Evolutionary conservation across 2,888 invertebrate genomes (phyloP).

Genomic region (Linyphia triangularis): DNA sequence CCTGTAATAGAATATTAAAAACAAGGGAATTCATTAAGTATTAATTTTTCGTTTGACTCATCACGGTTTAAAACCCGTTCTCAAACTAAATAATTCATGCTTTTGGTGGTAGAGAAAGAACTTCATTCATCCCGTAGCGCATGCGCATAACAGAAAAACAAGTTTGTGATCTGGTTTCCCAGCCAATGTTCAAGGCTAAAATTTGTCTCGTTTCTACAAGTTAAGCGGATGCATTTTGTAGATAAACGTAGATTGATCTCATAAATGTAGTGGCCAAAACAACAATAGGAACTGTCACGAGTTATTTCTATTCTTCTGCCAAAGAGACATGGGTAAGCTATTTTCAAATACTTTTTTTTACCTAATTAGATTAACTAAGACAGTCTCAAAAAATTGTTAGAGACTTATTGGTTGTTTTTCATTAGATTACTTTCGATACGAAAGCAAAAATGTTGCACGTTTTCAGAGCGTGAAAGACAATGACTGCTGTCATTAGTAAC

Average conservation of each 20-base stretch:
- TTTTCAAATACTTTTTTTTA: not conserved
- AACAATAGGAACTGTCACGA: not conserved
- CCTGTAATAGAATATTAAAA: too few relatives aligned
- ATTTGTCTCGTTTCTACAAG: not conserved
- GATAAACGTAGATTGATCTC: not conserved
- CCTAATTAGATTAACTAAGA: too few relatives aligned
- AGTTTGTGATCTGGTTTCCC: not conserved
- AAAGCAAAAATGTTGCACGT: not conserved
- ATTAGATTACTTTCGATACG: not conserved
- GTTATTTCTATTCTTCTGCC: not conserved
- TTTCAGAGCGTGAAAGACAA: not conserved
- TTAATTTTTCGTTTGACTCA: too few relatives aligned
- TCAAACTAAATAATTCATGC: not conserved
- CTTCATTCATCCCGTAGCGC: not conserved
- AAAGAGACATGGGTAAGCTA: constrained; percentile 17
- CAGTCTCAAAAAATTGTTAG: too few relatives aligned
- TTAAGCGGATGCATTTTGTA: not conserved
- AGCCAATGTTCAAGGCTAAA: constrained; percentile 25
- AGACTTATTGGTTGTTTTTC: not conserved
- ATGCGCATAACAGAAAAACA: not conserved
- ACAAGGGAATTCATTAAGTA: too few relatives aligned
- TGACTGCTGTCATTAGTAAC: not conserved
- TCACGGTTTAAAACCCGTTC: too few relatives aligned
- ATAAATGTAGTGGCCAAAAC: not conserved
- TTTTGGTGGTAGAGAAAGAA: not conserved